Base-by-base conservation (phyloP, 2,888 invertebrate species). In the Patella caerulea region DNA sequence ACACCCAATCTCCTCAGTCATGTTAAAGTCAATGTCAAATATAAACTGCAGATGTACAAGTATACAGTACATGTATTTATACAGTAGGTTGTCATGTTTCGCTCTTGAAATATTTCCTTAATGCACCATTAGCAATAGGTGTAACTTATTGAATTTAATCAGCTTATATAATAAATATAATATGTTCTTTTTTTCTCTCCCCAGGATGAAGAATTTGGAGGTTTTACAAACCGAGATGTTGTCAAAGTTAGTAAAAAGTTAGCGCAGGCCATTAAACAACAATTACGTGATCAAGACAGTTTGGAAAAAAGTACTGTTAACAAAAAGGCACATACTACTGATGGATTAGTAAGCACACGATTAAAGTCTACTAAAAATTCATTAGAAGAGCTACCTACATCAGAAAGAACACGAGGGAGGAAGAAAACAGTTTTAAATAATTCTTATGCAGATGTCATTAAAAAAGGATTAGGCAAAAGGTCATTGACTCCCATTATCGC, bases 161-260 rank as follows among this genome's bases (percentile, higher is more conserved):
- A 9, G 45, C 45, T 45, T 45, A 45, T 45, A 45, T 9, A 7
- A 45, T 45, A 45, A 45, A 45, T 45, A n/a, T n/a, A n/a, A n/a
- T n/a, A 45, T 45, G 45, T 0, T 45, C 1, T 1, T 45, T 45
- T n/a, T 45, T 76, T 71, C n/a, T 72, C 52, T 79, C 84, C 79
- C 11, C 80, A 89, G 88, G 88, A 88, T 15, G 88, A 90, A 78
- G 89, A 89, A 52, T 90, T 90, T 86, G 84, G 85, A 72, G 90
- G 90, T 7, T 90, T 90, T 80, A 82, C 86, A 17, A 72, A 72
- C 29, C 73, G 78, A 72, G 89, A 90, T 71, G 82, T 89, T 17
- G 75, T 78, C 45, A 74, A 75, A 53, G 85, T 86, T 34, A 79
- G 78, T 29, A 65, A 53, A 15, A 78, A 74, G 34, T 19, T 78